Conservation (phyloP, 2,113 vertebrate species). For the Entelurus aequoreus region DNA sequence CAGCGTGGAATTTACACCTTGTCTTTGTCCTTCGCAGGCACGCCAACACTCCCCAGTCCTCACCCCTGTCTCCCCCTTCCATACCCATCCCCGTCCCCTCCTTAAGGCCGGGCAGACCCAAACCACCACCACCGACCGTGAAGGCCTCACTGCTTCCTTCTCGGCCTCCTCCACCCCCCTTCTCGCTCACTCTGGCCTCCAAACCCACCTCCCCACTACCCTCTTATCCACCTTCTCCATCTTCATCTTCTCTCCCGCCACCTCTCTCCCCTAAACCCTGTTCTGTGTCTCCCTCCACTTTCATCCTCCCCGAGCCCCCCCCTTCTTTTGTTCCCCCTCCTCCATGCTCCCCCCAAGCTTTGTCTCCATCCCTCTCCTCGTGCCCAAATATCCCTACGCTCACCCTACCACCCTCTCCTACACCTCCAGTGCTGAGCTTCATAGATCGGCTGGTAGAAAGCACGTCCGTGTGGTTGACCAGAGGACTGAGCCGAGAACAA, state of each 20-base stretch:
- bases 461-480: conserved; percentile 81
- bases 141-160: conserved; percentile 43
- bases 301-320: conserved; percentile 1
- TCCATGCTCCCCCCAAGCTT: conserved; percentile 2
- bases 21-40: conserved; percentile 29
- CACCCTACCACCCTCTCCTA: conserved; percentile 8
- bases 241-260: conserved; percentile 19
- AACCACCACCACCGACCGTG: conserved; percentile 14
- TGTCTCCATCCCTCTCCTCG: neutral
- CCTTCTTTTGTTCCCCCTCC: neutral
- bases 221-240: conserved; percentile 15
- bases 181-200: conserved; percentile 23
- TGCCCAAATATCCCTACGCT: neutral
- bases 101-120: conserved; percentile 38
- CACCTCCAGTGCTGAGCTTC: conserved; percentile 63
- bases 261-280: conserved; percentile 22
- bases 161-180: conserved; percentile 28
- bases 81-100: conserved; percentile 24
- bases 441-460: conserved; percentile 83
- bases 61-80: conserved; percentile 20
- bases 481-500: conserved; percentile 70
- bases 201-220: conserved; percentile 12
- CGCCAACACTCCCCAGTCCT: conserved; percentile 21
- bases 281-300: conserved; percentile 2
- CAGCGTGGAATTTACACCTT: conserved; percentile 1